Base-by-base conservation (phyloP, 2,113 vertebrate species). In the Sceloporus tristichus region DNA sequence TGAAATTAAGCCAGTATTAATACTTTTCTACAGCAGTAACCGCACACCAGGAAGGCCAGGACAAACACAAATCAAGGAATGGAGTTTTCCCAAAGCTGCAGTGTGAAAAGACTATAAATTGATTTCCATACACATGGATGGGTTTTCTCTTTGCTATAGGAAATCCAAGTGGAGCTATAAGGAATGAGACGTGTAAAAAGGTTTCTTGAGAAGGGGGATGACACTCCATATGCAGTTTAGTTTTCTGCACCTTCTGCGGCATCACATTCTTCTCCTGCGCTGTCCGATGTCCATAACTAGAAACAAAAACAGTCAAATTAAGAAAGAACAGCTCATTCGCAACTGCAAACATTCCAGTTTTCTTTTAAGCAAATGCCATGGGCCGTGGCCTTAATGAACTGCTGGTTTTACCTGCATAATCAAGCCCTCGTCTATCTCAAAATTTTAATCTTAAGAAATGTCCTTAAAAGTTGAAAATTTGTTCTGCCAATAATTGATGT, bases 241-340 rank as follows among this genome's bases (percentile, higher is more conserved):
- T 98, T 99, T 90, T 98, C 97, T 80, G 96, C 97, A 83, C 92
- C 97, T 92, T 98, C 98, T 86, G 96, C 97, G 48, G 96, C 98
- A 42, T 99, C 98, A 54, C 96, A 97, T 91, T 99, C 98, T 89
- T 99, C 98, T 86, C 97, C 95, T 90, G 98, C 97, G 34, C 96
- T 98, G 97, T 99, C 98, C 77, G 98, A 98, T 95, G 98, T 99
- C 99, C 99, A 99, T 98, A 99, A 97, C 99, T 99, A 94, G 88
- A 85, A 84, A 90, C 85, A 87, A 94, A 62, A 93, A 92, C 18
- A 66, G 78, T 34, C 59, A 66, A 0, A 80, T 93, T 89, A 25
- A 78, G 59, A 62, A 62, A 62, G 16, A 62, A 62, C 59, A 62
- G 11, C 59, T 62, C 13, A 16, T 62, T 62, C 13, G 16, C 59